Percentiles rank a stretch among this genome's conserved stretches.
These are phyloP conservation scores for Xiphydria camelus DNA, from an alignment of 2,888 invertebrate genomes.

Conservation along the genomic window DNA sequence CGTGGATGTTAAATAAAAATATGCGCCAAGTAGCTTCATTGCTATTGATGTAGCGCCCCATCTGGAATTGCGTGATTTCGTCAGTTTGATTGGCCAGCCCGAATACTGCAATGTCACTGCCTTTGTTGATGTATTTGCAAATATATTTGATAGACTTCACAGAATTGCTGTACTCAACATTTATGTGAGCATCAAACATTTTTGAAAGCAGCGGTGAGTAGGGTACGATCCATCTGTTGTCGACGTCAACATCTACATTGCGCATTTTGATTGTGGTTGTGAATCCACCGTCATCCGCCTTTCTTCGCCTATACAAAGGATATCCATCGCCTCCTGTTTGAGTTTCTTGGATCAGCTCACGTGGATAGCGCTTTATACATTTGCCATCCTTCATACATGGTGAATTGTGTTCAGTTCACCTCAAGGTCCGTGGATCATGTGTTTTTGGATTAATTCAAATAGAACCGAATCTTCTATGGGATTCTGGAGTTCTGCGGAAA, in stretches of 20 bases:
- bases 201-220: conserved; percentile 26
- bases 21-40: background rate
- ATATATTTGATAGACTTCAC: too few species aligned
- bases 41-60: background rate
- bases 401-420: conserved; percentile 43
- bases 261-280: conserved; percentile 14
- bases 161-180: conserved; percentile 52
- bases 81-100: conserved; percentile 6
- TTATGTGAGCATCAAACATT: conserved; percentile 43
- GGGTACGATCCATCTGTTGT: conserved; percentile 32
- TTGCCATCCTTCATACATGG: conserved; percentile 53
- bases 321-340: conserved; percentile 28
- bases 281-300: conserved; percentile 24
- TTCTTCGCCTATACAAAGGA: conserved; percentile 27
- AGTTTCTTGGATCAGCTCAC: conserved; percentile 17
- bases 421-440: conserved; percentile 57
- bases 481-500: conserved; percentile 31
- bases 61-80: background rate
- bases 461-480: conserved; percentile 25
- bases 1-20: too few species aligned
- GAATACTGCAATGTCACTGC: conserved; percentile 29
- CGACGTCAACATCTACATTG: conserved; percentile 4
- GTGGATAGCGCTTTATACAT: conserved; percentile 38
- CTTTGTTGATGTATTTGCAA: too few species aligned
- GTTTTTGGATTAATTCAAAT: conserved; percentile 39